phyloP scores from a whole-genome alignment of 2,888 invertebrate genomes.

The Drosophila diplacantha region DNA sequence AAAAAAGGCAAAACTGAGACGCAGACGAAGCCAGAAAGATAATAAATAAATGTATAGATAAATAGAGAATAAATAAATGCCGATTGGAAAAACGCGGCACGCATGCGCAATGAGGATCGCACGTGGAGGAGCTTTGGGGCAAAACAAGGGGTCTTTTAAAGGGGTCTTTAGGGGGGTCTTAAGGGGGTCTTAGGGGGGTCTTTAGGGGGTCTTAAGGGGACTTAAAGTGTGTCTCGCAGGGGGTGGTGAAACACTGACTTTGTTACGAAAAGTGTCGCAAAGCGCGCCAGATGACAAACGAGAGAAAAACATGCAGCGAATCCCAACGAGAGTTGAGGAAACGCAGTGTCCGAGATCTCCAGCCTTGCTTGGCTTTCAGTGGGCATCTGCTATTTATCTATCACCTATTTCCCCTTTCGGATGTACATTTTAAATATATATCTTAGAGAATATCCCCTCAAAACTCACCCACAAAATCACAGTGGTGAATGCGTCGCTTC shows the following conservation, averaged over 20 bases:
- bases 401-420: background rate
- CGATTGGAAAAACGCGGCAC: slow-evolving; percentile 62
- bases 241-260: slow-evolving; percentile 5
- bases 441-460: background rate
- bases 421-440: background rate
- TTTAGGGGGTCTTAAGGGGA: background rate
- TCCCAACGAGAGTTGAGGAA: slow-evolving; percentile 31
- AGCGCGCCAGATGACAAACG: slow-evolving; percentile 67
- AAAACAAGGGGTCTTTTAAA: no score
- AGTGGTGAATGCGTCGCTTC: slow-evolving; percentile 96
- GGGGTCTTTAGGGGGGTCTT: background rate
- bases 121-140: slow-evolving; percentile 27
- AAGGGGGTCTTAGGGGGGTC: background rate
- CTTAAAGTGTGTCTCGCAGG: background rate
- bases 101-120: slow-evolving; percentile 60
- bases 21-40: slow-evolving; percentile 48
- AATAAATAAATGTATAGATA: slow-evolving; percentile 71
- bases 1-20: slow-evolving; percentile 20
- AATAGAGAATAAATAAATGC: slow-evolving; percentile 70
- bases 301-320: slow-evolving; percentile 52
- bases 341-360: slow-evolving; percentile 6
- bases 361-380: background rate
- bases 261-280: slow-evolving; percentile 69
- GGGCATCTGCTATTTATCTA: background rate
- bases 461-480: slow-evolving; percentile 92